Base-by-base conservation (phyloP, 2,888 invertebrate species). In the Pristionchus maxplancki region DNA sequence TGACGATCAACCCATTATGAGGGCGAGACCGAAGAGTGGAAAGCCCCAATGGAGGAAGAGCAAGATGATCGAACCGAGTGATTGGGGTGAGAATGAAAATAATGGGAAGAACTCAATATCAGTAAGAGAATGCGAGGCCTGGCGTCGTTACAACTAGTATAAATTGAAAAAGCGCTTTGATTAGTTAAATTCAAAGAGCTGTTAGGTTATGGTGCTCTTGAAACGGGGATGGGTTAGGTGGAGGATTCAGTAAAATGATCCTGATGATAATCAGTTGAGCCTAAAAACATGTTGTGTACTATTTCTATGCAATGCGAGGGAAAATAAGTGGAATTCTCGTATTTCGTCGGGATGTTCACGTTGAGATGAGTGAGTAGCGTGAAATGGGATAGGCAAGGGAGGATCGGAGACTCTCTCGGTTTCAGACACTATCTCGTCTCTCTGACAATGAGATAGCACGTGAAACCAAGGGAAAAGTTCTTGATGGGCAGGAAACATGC, bases 31-130 rank as follows among this genome's bases (percentile, higher is more conserved):
- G 28, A 44, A 31, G 31, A 71, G 37, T 71, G 86, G 50, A 0
- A 87, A 71, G 40, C 86, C 86, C 3, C 44, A 67, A n/a, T 87
- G 71, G 86, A 87, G 86, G 34, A 87, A 87, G 71, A 87, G 71
- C 37, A 34, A 44, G 44, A 48, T 64, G 28, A 48, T 87, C 0
- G 71, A 71, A 11, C 58, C 40, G 48, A 50, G 50, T 40, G 86
- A 87, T 71, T 87, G 86, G 86, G 86, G 86, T 87, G 71, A 85
- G 85, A 34, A 17, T 6, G 28, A 17, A 67, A 24, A n/a, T n/a
- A n/a, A n/a, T n/a, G n/a, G n/a, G n/a, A n/a, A n/a, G n/a, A n/a
- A n/a, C n/a, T n/a, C n/a, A n/a, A n/a, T n/a, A n/a, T 17, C 3
- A 67, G 31, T 31, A 15, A 71, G 15, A 15, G 24, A 3, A 20